Evolutionary conservation across 1,140 invertebrate genomes (phyloP).

Genomic region (Medauroidea extradentata): DNA sequence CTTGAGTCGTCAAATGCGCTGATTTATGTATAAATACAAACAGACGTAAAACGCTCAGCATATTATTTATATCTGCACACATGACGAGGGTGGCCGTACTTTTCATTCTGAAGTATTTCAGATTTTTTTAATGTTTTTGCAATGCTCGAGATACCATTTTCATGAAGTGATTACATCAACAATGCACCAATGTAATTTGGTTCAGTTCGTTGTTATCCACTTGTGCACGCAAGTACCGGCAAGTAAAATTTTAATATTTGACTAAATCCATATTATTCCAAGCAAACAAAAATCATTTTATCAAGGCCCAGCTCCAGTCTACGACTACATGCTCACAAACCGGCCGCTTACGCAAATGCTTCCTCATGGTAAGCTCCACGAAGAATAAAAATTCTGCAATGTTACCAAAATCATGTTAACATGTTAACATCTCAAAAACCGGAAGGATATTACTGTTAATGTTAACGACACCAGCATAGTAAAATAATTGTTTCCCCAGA

Average conservation of each 20-base stretch:
- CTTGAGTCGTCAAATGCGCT: no score
- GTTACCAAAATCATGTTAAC: conserved; percentile 2
- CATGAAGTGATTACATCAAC: no score
- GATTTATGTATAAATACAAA: no score
- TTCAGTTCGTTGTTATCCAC: no score
- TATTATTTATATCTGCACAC: no score
- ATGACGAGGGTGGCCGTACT: no score
- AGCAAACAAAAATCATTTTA: conserved; percentile 17
- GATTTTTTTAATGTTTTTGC: no score
- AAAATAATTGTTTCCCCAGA: conserved; percentile 13
- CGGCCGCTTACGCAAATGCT: conserved; percentile 13
- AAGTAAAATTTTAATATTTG: conserved; percentile 8
- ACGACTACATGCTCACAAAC: conserved; percentile 15
- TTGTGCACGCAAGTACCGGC: no score
- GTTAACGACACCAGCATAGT: conserved; percentile 14
- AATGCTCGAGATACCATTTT: no score
- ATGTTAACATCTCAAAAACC: conserved; percentile 19
- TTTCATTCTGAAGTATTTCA: no score
- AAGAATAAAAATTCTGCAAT: conserved; percentile 16
- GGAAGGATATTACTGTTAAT: conserved; percentile 12
- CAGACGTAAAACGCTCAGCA: no score
- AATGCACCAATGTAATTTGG: no score
- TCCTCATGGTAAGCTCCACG: conserved; percentile 12
- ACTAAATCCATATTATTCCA: conserved; percentile 15
- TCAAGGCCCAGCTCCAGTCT: conserved; percentile 24